Percentiles rank a stretch among this genome's conserved stretches.
phyloP scores from a whole-genome alignment of 1,140 invertebrate genomes.

The Sitodiplosis mosellana region DNA sequence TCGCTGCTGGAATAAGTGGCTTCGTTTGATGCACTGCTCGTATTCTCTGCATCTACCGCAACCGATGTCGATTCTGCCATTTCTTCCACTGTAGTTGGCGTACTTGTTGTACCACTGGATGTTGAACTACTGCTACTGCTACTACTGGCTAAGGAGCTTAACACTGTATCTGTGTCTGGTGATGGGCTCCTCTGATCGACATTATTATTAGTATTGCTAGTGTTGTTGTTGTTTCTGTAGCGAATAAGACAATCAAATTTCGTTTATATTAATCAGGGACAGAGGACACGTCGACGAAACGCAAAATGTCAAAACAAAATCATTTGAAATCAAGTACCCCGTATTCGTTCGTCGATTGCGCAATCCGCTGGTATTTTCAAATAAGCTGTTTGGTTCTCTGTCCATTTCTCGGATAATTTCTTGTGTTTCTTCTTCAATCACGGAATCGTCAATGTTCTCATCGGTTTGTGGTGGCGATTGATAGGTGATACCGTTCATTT shows the following conservation, averaged over 20 bases:
- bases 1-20: neutral
- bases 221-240: neutral
- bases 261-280: neutral
- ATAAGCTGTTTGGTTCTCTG: neutral
- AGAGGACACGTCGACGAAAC: neutral
- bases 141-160: neutral
- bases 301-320: too few species aligned
- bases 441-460: neutral
- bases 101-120: neutral
- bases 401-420: slow-evolving; percentile 4
- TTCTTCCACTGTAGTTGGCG: neutral
- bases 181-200: slow-evolving; percentile 2
- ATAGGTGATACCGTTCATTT: neutral
- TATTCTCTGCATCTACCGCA: neutral
- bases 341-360: too few species aligned
- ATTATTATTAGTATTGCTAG: neutral
- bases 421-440: neutral
- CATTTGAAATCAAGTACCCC: neutral
- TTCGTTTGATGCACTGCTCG: neutral
- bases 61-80: neutral
- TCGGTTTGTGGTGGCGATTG: neutral
- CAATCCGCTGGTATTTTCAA: neutral
- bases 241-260: neutral
- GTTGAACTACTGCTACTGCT: neutral
- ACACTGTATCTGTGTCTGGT: neutral